Base-by-base conservation (phyloP, 2,113 vertebrate species). In the Seriola quinqueradiata region DNA sequence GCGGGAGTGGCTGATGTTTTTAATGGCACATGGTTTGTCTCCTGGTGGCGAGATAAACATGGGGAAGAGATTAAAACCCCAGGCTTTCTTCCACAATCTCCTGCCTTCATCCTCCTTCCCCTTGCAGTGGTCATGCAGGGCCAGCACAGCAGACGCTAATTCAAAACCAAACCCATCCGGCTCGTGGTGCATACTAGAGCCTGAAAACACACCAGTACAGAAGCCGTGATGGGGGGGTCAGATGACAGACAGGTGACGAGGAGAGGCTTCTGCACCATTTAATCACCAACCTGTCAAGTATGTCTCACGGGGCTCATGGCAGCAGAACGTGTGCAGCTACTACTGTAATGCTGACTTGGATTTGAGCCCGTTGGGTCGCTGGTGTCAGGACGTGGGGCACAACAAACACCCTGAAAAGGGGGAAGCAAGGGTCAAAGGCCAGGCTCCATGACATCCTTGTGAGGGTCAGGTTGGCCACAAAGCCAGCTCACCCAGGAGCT, bases 21-120 rank as follows among this genome's bases (percentile, higher is more conserved):
- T 94, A 94, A 95, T 93, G 92, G 94, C 93, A 90, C 85, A 83
- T 36, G 86, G 90, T 92, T 92, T 90, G 88, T 91, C 90, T 93
- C 92, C 85, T 90, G 89, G 92, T 93, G 92, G 90, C 59, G 88
- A 92, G 94, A 93, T 94, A 91, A 94, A 92, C 88, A 94, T 59
- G 72, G 92, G 86, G 85, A 92, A 91, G 91, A 90, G 92, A 93
- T 93, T 93, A 93, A 91, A 90, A 94, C 90, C 88, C 90, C 90
- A 93, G 92, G 92, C 87, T 92, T 92, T 93, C 91, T 87, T 87
- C 82, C 87, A 90, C 91, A 90, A 92, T 93, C 92, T 92, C 90
- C 80, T 79, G 87, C 88, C 88, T 92, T 81, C 89, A 91, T 91
- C 91, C 90, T 90, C 84, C 86, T 84, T 89, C 71, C 84, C 77